Evolutionary conservation across 2,888 invertebrate genomes (phyloP).

Genomic region (Troides oblongomaculatus): DNA sequence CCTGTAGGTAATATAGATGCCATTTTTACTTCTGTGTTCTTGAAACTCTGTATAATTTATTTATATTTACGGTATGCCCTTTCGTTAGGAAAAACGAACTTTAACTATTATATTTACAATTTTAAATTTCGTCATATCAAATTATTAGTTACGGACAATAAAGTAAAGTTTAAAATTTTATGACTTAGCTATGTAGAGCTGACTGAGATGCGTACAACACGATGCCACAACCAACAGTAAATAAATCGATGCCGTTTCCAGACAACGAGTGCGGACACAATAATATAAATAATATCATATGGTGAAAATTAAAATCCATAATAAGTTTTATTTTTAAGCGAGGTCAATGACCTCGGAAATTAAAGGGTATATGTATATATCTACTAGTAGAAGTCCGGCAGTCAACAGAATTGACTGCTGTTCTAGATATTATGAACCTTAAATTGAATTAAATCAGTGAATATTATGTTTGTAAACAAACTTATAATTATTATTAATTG

Average conservation of each 20-base stretch:
- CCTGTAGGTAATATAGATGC: slow-evolving; percentile 65
- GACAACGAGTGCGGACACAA: slow-evolving; percentile 56
- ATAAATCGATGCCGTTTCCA: slow-evolving; percentile 70
- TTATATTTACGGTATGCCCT: neutral
- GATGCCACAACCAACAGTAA: slow-evolving; percentile 33
- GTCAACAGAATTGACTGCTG: no score
- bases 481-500: no score
- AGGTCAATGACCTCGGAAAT: no score
- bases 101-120: neutral
- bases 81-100: neutral
- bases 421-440: no score
- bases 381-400: no score
- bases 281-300: slow-evolving; percentile 22
- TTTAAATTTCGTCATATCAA: neutral
- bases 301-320: neutral
- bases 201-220: slow-evolving; percentile 13
- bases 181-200: neutral
- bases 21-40: slow-evolving; percentile 46
- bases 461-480: no score
- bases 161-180: neutral
- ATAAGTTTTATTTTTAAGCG: no score
- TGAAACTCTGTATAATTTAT: neutral
- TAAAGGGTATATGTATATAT: no score
- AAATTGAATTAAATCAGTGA: no score
- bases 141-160: neutral